phyloP scores from a whole-genome alignment of 2,888 invertebrate species.

The Microctonus brassicae region DNA sequence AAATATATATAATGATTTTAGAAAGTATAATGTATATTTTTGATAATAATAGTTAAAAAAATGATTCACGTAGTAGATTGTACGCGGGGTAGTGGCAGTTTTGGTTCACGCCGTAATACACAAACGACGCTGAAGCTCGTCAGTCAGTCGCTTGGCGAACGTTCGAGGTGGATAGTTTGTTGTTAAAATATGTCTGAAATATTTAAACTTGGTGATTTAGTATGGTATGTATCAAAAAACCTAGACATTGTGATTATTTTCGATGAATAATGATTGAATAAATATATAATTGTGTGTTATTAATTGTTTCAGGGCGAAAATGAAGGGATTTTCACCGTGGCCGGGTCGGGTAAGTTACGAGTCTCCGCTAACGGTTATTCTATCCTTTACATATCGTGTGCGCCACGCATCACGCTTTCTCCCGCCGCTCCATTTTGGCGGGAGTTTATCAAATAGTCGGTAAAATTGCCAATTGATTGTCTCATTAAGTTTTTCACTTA shows the following conservation, averaged over 20 bases:
- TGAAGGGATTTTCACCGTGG: slow-evolving; percentile 98
- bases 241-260: slow-evolving; percentile 20
- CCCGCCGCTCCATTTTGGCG: slow-evolving; percentile 53
- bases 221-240: slow-evolving; percentile 74
- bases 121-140: slow-evolving; percentile 60
- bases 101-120: slow-evolving; percentile 60
- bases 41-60: slow-evolving; percentile 2
- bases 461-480: not conserved
- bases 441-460: slow-evolving; percentile 40
- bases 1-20: too few relatives aligned
- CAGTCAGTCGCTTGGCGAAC: slow-evolving; percentile 67
- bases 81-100: slow-evolving; percentile 48
- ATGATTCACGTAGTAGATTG: slow-evolving; percentile 41
- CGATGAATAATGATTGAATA: not conserved
- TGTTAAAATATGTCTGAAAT: slow-evolving; percentile 71
- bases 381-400: slow-evolving; percentile 54
- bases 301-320: slow-evolving; percentile 88
- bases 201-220: slow-evolving; percentile 78
- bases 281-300: slow-evolving; percentile 52
- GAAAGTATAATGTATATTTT: too few relatives aligned
- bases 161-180: slow-evolving; percentile 41
- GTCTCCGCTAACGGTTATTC: slow-evolving; percentile 68
- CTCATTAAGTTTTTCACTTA: not conserved
- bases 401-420: slow-evolving; percentile 45
- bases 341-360: slow-evolving; percentile 90